Evolutionary conservation across 2,888 invertebrate species (phyloP).

Genomic region (Zhuqinia jingwanae): DNA sequence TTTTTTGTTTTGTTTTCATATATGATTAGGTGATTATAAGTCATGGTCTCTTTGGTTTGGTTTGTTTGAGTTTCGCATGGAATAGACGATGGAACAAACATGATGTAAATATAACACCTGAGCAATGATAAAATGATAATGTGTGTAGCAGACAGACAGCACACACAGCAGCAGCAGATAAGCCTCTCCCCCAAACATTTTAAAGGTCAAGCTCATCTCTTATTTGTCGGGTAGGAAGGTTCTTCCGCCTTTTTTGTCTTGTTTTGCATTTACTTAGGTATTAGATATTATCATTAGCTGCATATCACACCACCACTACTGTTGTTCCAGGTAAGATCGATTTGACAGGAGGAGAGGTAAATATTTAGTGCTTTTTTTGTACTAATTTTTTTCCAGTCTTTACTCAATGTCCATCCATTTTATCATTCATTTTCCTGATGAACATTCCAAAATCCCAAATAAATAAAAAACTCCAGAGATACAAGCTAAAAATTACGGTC

Average conservation of each 20-base stretch:
- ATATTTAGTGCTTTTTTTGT: constrained; percentile 16
- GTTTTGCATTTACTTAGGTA: neutral
- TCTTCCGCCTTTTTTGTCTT: constrained; percentile 27
- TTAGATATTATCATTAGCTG: too few species aligned
- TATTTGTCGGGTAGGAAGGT: constrained; percentile 12
- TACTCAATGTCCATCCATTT: neutral
- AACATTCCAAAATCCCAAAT: neutral
- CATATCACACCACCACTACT: too few species aligned
- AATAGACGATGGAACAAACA: neutral
- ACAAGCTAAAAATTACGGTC: neutral
- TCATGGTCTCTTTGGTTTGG: neutral
- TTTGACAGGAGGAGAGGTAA: constrained; percentile 31
- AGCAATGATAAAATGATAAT: neutral
- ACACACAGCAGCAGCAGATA: too few species aligned
- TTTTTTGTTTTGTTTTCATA: neutral
- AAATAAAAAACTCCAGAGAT: neutral
- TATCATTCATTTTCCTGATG: neutral
- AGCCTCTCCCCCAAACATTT: neutral
- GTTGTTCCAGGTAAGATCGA: neutral
- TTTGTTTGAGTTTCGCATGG: neutral
- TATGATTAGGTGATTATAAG: neutral
- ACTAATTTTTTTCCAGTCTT: neutral
- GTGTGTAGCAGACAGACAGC: too few species aligned
- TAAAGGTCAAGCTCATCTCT: neutral
- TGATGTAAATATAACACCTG: neutral